Evolutionary conservation across 1,140 invertebrate species (phyloP).

Genomic region (Scaptomyza hsui): DNA sequence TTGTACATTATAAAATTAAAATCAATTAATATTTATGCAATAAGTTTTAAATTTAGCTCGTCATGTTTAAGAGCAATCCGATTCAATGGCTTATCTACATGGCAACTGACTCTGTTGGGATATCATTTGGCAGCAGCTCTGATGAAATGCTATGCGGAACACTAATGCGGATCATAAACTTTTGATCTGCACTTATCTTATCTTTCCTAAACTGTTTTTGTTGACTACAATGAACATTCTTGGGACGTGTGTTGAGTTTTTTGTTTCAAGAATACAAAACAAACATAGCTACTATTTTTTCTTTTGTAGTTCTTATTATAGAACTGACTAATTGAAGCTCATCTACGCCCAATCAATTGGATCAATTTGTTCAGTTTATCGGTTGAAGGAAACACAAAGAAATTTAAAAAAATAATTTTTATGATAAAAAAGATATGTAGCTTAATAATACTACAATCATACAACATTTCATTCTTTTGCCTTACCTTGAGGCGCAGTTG

Average conservation of each 20-base stretch:
- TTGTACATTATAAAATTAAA: not conserved
- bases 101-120: not conserved
- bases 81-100: not conserved
- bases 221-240: not conserved
- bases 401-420: not conserved
- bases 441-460: too few species aligned
- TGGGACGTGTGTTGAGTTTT: not conserved
- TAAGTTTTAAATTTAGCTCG: not conserved
- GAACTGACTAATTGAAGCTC: not conserved
- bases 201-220: not conserved
- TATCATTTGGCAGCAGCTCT: not conserved
- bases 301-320: too few species aligned
- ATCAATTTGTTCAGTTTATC: too few species aligned
- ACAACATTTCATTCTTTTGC: too few species aligned
- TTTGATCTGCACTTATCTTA: slow-evolving; percentile 16
- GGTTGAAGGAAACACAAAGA: too few species aligned
- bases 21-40: not conserved
- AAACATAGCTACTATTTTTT: too few species aligned
- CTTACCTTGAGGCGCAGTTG: not conserved
- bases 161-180: not conserved
- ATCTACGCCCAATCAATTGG: slow-evolving; percentile 11
- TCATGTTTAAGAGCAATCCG: too few species aligned
- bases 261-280: not conserved
- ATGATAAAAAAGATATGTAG: not conserved
- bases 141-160: slow-evolving; percentile 21